A percentile compares a stretch with the other conserved stretches of the same genome.
Conservation (phyloP, 2,888 invertebrate genomes). For the Poecilobothrus nobilitatus region DNA sequence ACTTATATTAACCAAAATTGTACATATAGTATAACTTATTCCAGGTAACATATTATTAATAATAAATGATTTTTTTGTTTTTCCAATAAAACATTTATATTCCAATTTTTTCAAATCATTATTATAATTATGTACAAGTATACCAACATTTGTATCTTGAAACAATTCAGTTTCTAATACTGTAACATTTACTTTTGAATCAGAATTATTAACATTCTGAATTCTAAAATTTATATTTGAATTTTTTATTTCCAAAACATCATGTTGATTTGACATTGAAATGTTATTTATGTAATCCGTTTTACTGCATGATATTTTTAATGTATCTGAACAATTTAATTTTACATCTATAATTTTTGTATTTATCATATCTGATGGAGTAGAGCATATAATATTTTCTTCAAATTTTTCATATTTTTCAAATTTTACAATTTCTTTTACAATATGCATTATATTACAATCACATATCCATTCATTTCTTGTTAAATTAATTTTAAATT, state of each 20-base stretch:
- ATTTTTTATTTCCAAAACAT: neutral
- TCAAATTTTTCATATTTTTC: neutral
- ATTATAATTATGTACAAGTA: neutral
- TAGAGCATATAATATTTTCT: neutral
- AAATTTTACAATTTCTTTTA: neutral
- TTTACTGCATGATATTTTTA: neutral
- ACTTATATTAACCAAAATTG: neutral
- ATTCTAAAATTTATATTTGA: neutral
- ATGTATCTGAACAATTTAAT: neutral
- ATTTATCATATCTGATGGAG: neutral
- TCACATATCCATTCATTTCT: neutral
- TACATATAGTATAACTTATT: constrained; percentile 2
- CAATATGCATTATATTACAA: neutral
- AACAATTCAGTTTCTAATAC: neutral
- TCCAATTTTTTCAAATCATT: neutral
- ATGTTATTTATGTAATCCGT: neutral
- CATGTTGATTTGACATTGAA: too few relatives aligned
- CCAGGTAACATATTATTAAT: neutral
- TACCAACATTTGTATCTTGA: neutral
- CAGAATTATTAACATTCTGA: neutral
- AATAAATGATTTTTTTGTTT: neutral
- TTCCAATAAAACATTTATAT: neutral
- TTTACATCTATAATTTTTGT: neutral
- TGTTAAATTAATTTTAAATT: neutral
- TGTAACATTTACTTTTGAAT: neutral